Evolutionary conservation across 2,113 vertebrate species (phyloP), one percentile per base, ranked within the genome.

Genomic region (Hirundichthys speculiger): DNA sequence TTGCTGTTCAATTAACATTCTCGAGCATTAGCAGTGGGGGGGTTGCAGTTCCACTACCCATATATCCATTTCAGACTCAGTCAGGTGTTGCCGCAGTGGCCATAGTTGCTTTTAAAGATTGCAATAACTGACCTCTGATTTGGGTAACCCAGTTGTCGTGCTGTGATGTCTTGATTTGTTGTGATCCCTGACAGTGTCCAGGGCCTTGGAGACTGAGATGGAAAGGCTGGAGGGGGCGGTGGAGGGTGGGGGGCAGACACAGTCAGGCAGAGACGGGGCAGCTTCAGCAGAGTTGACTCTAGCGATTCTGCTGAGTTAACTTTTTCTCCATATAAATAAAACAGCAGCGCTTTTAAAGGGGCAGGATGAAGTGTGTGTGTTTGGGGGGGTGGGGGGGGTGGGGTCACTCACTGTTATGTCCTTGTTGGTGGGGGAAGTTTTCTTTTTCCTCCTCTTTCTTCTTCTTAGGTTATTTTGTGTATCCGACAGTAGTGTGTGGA

Each of bases 61-160:
- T 51, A 80, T 76, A 82, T 85, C 70, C 79, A 86, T 89, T 82
- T 85, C 78, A 70, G 82, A 72, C 77, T 62, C 81, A 79, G 77
- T 77, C 83, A 76, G 84, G 80, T 87, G 85, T 80, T 69, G 50
- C 63, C 2, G 64, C 77, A 70, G 54, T 83, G 85, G 77, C 81
- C 86, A 76, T 66, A 89, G 79, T 85, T 88, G 83, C 80, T 88
- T 84, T 91, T 85, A 87, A 86, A 89, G 81, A 92, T 87, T 78
- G 75, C 71, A 88, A 87, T 89, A 86, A 83, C 69, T 87, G 90
- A 90, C 89, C 89, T 90, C 72, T 81, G 88, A 87, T 89, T 88
- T 86, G 83, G 84, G 68, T 77, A 85, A 69, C 75, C 78, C 61
- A 57, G 60, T 83, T 82, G 84, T 87, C 78, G 75, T 71, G 48